Evolutionary conservation across 2,797 vertebrate species (phyloP), one percentile per base, ranked within the genome.

Genomic region (Parotocinclus haroldoi): DNA sequence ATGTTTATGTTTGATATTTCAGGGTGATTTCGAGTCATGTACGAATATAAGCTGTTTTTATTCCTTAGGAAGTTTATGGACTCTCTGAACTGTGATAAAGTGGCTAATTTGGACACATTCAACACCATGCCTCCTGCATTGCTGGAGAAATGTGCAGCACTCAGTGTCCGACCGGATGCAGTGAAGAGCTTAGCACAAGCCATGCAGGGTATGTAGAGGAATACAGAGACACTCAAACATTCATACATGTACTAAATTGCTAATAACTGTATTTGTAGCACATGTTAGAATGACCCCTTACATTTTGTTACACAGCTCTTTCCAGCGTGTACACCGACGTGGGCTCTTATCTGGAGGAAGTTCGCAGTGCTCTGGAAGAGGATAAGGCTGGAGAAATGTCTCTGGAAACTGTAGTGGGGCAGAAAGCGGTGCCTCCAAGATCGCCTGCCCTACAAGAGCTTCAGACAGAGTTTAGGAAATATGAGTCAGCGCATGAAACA

Each of bases 91-190:
- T 80, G 92, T 71, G 91, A 93, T 10, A 87, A 83, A 0, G 87
- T 94, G 66, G 90, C 91, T 79, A 91, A 90, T 66, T 73, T 92
- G 51, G 89, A 92, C 1, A 56, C 80, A 27, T 94, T 92, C 77
- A 82, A 12, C 65, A 89, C 89, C 75, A 89, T 94, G 64, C 92
- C 93, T 0, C 84, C 91, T 0, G 37, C 84, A 58, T 80, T 94
- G 72, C 87, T 94, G 92, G 92, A 94, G 80, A 94, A 93, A 46
- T 94, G 93, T 0, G 93, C 92, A 0, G 91, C 91, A 0, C 90
- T 94, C 72, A 94, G 92, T 0, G 92, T 93, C 39, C 87, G 90
- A 46, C 90, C 91, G 0, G 90, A 93, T 79, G 92, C 91, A 0
- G 90, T 93, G 44, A 90, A 84, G 73, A 93, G 86, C 78, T 88